Base-by-base conservation (phyloP, 2,797 vertebrate genomes). In the Distichodus sexfasciatus region DNA sequence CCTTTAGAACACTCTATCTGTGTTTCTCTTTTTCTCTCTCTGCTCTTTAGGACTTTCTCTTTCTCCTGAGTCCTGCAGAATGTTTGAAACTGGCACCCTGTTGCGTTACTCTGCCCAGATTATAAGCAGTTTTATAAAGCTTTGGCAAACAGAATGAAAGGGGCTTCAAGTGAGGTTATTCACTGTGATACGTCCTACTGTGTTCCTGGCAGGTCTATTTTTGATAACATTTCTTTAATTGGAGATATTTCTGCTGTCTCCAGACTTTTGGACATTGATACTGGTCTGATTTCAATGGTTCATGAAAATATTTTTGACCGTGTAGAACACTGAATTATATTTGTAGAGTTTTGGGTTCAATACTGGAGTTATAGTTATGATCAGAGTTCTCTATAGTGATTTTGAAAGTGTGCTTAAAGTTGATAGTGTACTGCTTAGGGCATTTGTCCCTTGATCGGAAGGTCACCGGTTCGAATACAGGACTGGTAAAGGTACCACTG, bases 311-410 rank as follows among this genome's bases (percentile, higher is more conserved):
- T 43, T 2, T 59, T 28, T n/a, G 43, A 68, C 7, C 1, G 23
- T 3, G 29, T 68, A 1, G 48, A 47, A 8, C 31, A 47, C 19
- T n/a, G n/a, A n/a, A n/a, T 6, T 1, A 8, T 55, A n/a, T 17
- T 9, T 55, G 2, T 44, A 66, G n/a, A 28, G 15, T 15, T 66
- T 55, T 66, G 51, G 19, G 21, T 66, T 46, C 54, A 14, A 66
- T n/a, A n/a, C n/a, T n/a, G n/a, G n/a, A n/a, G n/a, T n/a, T n/a
- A n/a, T n/a, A n/a, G n/a, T n/a, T n/a, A 19, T 35, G 23, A 10
- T 53, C 1, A 41, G 24, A 51, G 10, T 54, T 11, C 24, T 33
- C 15, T 66, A 41, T 44, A n/a, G 41, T 29, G 2, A 67, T 12
- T 29, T 17, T 19, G 24, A 54, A 36, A 53, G n/a, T 41, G 24